Evolutionary conservation across 2,797 vertebrate species (phyloP).

Genomic region (Percopsis omiscomaycus): DNA sequence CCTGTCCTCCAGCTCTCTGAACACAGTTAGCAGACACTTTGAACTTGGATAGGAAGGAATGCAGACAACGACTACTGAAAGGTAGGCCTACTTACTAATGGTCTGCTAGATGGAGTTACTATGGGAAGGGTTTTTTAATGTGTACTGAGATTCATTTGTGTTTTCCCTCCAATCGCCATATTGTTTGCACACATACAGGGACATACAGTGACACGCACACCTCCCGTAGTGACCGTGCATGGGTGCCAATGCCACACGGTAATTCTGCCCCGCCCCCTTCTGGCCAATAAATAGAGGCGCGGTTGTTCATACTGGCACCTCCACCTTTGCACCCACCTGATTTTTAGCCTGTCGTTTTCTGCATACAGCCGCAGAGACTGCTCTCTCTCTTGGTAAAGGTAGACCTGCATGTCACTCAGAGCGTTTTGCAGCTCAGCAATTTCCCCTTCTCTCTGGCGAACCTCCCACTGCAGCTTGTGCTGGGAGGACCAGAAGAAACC

Average conservation of each 20-base stretch:
- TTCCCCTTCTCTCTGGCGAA: conserved; percentile 89
- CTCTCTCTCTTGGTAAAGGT: conserved; percentile 93
- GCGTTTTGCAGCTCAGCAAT: conserved; percentile 89
- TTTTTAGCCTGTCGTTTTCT: conserved; percentile 93
- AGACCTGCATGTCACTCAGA: conserved; percentile 93
- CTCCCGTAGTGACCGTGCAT: too few species aligned
- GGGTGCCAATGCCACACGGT: too few species aligned
- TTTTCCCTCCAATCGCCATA: too few species aligned
- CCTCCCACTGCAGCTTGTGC: conserved; percentile 89
- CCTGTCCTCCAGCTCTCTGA: conserved; percentile 92
- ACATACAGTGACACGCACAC: too few species aligned
- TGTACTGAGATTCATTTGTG: too few species aligned
- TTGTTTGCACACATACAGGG: too few species aligned
- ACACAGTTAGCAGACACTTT: background rate
- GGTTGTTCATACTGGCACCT: background rate
- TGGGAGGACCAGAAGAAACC: conserved; percentile 45
- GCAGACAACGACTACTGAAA: too few species aligned
- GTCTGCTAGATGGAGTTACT: too few species aligned
- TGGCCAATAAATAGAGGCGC: background rate
- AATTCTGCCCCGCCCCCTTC: too few species aligned
- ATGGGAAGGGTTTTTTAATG: too few species aligned
- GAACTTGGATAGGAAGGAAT: background rate
- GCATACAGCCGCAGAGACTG: conserved; percentile 90
- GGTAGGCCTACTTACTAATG: too few species aligned
- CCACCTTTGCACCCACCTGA: conserved; percentile 78